Base-by-base conservation (phyloP, 2,888 invertebrate genomes). In the Drosophila quasianomalipes region DNA sequence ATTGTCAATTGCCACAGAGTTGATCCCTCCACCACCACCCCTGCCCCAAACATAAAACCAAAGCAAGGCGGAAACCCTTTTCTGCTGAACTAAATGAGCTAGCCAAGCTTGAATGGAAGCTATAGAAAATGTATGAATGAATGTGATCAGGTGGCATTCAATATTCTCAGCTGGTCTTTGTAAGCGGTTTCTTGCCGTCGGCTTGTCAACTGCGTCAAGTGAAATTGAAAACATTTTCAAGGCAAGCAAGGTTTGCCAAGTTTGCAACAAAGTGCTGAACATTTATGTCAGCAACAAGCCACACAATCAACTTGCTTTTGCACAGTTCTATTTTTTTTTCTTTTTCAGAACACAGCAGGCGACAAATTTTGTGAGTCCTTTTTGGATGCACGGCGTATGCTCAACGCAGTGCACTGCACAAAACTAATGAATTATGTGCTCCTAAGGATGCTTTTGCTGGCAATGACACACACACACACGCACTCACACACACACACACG, bases 341-440 rank as follows among this genome's bases (percentile, higher is more conserved):
- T 22, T 22, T 14, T 22, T 3, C 6, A 44, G 14, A 35, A 19
- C 39, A 52, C 22, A 53, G 57, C 61, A 54, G 54, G 41, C 6
- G 5, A 31, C n/a, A 28, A 49, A 47, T 49, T 30, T 31, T 16
- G 26, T 9, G 6, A 30, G 12, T 16, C 3, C 2, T 3, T 12
- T 41, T 53, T 14, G 3, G 10, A 16, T 14, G 61, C 70, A 47
- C 49, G 60, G 64, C 75, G 79, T 70, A 76, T 79, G 70, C 62
- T 70, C 41, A 70, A 79, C 44, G 63, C 64, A 28, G 16, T 33
- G 65, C 54, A 68, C 55, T 74, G 41, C 37, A 53, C 55, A 47
- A 58, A 26, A 41, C 49, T 19, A 30, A 70, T 80, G 76, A 80
- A 76, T 80, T 73, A 80, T 80, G 68, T 59, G 67, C 67, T 57